Evolutionary conservation across 2,888 invertebrate genomes (phyloP), one percentile per base, ranked within the genome.

Genomic region (Hedya salicella): DNA sequence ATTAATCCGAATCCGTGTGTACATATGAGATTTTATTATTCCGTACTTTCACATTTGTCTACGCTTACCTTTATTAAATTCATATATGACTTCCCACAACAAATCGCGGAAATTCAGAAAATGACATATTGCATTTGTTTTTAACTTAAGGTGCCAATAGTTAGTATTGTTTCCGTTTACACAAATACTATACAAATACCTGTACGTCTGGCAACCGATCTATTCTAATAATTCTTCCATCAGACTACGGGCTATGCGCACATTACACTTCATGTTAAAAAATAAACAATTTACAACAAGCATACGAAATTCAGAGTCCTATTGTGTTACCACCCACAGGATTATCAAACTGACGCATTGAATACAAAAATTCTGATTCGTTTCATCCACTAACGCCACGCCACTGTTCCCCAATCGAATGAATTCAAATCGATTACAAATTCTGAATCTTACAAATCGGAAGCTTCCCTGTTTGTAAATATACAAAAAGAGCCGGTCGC

Each of bases 241-340:
- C 48, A 49, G 42, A 11, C 21, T 30, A 48, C 48, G 16, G 42
- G 42, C 44, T 14, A 52, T 52, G 59, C 53, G 57, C 44, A 39
- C 59, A 53, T 65, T 32, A 60, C 65, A 60, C 59, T 53, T 56
- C 39, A 2, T 14, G 42, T 32, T 14, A 52, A 57, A 65, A 53
- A n/a, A n/a, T n/a, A n/a, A n/a, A n/a, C n/a, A n/a, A 40, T 44
- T 17, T 48, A 39, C 62, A 54, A 30, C 25, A 32, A 52, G 21
- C 46, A 65, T 53, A 52, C 39, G 39, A 46, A 60, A 65, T 65
- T 65, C 59, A 14, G 46, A 53, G 65, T 46, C 25, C 25, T 49
- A n/a, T n/a, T 32, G 54, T 61, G 61, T 66, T 49, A 49, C 66
- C 66, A 61, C 66, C 66, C 66, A 61, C 61, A 61, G 60, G 53